phyloP scores from a whole-genome alignment of 1,140 invertebrate species.

The Rhynchophorus ferrugineus region DNA sequence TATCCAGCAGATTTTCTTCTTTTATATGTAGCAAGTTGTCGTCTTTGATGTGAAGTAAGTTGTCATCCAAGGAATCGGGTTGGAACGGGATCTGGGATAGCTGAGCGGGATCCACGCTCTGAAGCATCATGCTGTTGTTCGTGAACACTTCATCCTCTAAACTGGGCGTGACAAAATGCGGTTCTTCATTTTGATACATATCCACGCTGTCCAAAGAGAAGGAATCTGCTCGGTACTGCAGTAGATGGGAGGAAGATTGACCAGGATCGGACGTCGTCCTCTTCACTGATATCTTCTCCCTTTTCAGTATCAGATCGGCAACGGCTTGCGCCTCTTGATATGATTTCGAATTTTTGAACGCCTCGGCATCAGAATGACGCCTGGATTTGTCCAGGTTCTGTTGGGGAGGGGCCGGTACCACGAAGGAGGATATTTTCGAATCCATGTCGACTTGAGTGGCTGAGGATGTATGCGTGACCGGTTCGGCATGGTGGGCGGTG shows the following conservation, averaged over 20 bases:
- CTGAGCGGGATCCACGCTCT: constrained; percentile 56
- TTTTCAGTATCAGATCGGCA: constrained; percentile 49
- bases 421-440: constrained; percentile 50
- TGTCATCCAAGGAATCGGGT: constrained; percentile 36
- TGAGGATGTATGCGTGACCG: constrained; percentile 44
- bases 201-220: constrained; percentile 53
- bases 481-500: constrained; percentile 47
- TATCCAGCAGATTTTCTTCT: constrained; percentile 47
- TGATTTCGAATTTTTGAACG: constrained; percentile 50
- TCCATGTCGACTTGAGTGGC: constrained; percentile 39
- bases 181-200: constrained; percentile 56
- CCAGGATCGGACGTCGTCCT: constrained; percentile 55
- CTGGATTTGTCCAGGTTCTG: constrained; percentile 47
- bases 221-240: constrained; percentile 51
- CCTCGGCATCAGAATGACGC: constrained; percentile 56
- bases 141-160: constrained; percentile 71
- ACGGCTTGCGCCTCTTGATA: constrained; percentile 50
- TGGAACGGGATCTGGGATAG: constrained; percentile 50
- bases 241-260: constrained; percentile 47
- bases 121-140: constrained; percentile 62
- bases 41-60: constrained; percentile 46
- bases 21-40: constrained; percentile 17
- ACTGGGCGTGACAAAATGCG: constrained; percentile 62
- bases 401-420: constrained; percentile 52
- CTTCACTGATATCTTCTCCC: constrained; percentile 62